Evolutionary conservation across 1,140 invertebrate species (phyloP), one percentile per base, ranked within the genome.

Genomic region (Melipona quadrifasciata): DNA sequence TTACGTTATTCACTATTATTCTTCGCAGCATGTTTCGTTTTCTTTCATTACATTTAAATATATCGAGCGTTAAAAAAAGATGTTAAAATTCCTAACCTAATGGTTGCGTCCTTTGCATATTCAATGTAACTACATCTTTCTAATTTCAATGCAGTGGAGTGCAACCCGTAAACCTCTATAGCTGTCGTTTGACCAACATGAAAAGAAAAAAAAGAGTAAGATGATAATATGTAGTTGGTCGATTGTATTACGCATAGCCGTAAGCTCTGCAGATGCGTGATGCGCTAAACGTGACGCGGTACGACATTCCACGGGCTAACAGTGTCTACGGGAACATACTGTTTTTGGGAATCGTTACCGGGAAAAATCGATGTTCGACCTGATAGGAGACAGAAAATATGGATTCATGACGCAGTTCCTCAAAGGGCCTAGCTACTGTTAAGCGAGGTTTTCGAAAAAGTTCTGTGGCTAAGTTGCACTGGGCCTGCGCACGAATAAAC

Each of bases 401-500:
- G 70, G 58, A 73, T 84, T 73, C 77, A 65, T 84, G 82, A 80
- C 77, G 77, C 70, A 80, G 70, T 85, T 55, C 17, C 61, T 81
- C 58, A 68, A 68, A 81, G 57, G 64, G 55, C 47, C 72, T 72
- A 39, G 39, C 27, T 65, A 27, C n/a, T 81, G 75, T 85, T 75
- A 83, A 83, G 39, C 34, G 67, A 61, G 80, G n/a, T 82, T 82
- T 86, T 86, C 85, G 79, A 85, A 88, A 83, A 81, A 82, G 61
- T 84, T 85, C 81, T 31, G 78, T 80, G 86, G 71, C 70, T 55
- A 73, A 65, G 68, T 76, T 67, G 80, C 82, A 87, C 58, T 85
- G 92, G 83, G 92, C 88, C 86, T 92, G 92, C 92, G 92, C 92
- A 89, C 89, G 83, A 81, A 87, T 85, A 86, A 85, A 92, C 91